Conservation (phyloP, 2,797 vertebrate species). For the Oreortyx pictus region DNA sequence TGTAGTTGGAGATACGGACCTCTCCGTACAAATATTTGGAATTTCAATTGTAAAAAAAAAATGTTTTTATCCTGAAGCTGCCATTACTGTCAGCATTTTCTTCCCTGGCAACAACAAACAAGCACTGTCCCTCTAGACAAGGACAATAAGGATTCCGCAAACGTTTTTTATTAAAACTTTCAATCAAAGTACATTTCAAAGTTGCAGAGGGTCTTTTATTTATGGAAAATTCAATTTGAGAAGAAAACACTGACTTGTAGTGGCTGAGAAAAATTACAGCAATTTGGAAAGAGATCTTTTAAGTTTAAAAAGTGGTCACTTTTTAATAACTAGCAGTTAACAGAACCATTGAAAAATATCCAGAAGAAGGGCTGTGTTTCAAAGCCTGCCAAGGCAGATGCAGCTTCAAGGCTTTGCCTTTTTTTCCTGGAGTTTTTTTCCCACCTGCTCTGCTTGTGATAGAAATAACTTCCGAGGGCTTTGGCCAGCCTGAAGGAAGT, state of each 20-base stretch:
- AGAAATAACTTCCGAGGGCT: neutral
- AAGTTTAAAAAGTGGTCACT: neutral
- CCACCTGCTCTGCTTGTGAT: neutral
- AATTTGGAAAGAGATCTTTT: slow-evolving; percentile 5
- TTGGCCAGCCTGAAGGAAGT: neutral
- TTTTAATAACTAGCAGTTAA: neutral
- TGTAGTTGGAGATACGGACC: neutral
- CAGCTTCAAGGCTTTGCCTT: neutral
- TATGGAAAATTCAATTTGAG: neutral
- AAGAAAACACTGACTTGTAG: neutral
- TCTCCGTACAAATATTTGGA: neutral
- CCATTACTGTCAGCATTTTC: neutral
- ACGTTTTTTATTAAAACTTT: neutral
- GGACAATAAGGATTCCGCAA: neutral
- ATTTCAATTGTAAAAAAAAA: neutral
- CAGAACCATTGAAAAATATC: neutral
- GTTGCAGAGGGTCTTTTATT: neutral
- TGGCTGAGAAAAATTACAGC: neutral
- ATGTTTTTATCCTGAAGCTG: slow-evolving; percentile 1
- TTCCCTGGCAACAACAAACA: neutral
- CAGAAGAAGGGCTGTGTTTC: neutral
- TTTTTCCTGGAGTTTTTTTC: neutral
- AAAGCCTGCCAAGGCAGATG: neutral
- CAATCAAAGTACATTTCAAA: slow-evolving; percentile 19
- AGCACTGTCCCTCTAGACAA: neutral